These are phyloP conservation scores for Hippopotamus amphibius DNA, from an alignment of 2,113 vertebrate species.

Conservation along the genomic window DNA sequence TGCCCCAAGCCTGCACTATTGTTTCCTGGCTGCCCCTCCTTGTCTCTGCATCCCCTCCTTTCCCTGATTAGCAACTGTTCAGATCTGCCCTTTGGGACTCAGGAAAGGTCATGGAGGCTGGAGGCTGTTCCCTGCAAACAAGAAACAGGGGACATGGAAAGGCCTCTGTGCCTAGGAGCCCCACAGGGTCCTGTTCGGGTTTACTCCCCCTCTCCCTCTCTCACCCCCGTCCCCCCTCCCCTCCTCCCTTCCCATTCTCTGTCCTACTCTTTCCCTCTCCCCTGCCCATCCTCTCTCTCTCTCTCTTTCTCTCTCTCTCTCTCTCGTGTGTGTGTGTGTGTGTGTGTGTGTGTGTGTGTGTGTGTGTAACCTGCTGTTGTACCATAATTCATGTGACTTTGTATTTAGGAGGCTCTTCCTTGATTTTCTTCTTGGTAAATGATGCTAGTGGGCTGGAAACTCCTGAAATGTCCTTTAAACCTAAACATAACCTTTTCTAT, in stretches of 20 bases:
- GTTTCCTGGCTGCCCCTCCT: background rate
- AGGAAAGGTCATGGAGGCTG: background rate
- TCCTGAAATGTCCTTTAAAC: background rate
- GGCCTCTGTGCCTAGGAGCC: background rate
- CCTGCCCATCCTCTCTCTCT: no score
- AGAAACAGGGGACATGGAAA: background rate
- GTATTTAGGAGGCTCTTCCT: background rate
- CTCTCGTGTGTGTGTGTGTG: background rate
- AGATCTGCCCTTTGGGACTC: background rate
- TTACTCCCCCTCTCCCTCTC: background rate
- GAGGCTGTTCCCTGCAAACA: background rate
- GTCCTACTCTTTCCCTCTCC: no score
- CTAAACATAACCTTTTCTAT: background rate
- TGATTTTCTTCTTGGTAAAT: background rate
- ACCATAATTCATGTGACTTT: background rate
- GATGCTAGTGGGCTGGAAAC: background rate
- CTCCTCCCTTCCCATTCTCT: no score
- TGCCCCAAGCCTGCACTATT: background rate
- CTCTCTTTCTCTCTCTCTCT: no score
- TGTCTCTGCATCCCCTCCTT: background rate
- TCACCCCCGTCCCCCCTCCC: no score
- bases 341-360: background rate
- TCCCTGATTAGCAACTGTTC: background rate
- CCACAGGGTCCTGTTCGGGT: background rate
- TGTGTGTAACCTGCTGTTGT: background rate